Base-by-base conservation (phyloP, 2,113 vertebrate genomes). In the Mohoua ochrocephala region DNA sequence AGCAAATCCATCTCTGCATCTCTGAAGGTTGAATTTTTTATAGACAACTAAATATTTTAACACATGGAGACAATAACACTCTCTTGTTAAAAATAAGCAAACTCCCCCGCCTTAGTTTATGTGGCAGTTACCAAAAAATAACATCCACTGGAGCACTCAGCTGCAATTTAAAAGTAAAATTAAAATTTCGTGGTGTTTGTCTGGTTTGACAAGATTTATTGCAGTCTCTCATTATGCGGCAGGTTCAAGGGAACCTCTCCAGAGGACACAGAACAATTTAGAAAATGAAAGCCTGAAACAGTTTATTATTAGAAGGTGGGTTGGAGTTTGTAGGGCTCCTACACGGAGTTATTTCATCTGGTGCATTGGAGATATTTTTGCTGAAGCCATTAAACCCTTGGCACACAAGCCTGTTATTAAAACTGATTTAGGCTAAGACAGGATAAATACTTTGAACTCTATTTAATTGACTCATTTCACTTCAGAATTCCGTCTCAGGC, bases 261-360 rank as follows among this genome's bases (percentile, higher is more conserved):
- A 81, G 91, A 96, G 94, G 16, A 86, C 91, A 92, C 83, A 39
- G 37, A 33, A 90, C 89, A 74, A 84, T 96, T 95, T 91, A 91
- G 93, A 44, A 96, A 92, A 96, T 92, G 93, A 96, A 91, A 92
- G 95, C 93, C 80, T 91, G 83, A 33, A 79, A 64, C 63, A 61
- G 94, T 80, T 86, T 94, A 77, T 96, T 94, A 92, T 92, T 91
- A 80, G 95, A 79, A 91, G 91, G 79, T 70, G 86, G 95, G 86
- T 39, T 91, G 92, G 85, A 14, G 50, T 83, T 59, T 84, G 88
- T 17, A 22, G 59, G 84, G 75, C 88, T 96, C 59, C 79, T 92
- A 12, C 87, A 49, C 12, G 5, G 28, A 45, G 75, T 23, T n/a
- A 7, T 13, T 37, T 83, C 88, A 41, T 73, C 81, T 41, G 12